phyloP scores from a whole-genome alignment of 1,140 invertebrate species.

The Lutraria rhynchaena region DNA sequence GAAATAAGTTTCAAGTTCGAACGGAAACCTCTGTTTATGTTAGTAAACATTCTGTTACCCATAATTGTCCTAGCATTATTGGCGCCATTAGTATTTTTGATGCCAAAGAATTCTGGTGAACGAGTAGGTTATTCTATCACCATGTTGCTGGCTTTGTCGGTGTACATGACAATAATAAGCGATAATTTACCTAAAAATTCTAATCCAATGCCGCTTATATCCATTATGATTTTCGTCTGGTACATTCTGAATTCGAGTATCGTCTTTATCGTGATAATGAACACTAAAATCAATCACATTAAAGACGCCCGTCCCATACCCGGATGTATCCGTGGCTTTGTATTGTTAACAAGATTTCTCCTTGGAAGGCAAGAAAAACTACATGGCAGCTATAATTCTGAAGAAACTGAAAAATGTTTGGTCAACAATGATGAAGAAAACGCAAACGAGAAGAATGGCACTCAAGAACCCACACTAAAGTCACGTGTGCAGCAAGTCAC shows the following conservation, averaged over 20 bases:
- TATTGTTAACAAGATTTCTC: background rate
- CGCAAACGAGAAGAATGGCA: background rate
- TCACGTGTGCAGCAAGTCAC: background rate
- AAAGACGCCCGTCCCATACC: background rate
- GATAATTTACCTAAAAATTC: conserved; percentile 31
- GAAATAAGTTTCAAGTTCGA: background rate
- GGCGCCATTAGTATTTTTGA: conserved; percentile 20
- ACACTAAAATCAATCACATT: conserved; percentile 5
- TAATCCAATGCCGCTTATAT: conserved; percentile 21
- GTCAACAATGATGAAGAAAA: background rate
- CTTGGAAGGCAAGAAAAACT: background rate
- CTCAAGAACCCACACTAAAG: background rate
- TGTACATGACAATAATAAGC: conserved; percentile 40
- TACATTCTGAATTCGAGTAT: conserved; percentile 20
- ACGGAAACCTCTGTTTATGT: conserved; percentile 17
- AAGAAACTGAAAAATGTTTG: background rate
- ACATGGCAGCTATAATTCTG: background rate
- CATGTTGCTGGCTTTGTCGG: conserved; percentile 30
- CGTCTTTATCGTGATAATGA: conserved; percentile 3
- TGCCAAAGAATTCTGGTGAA: conserved; percentile 34
- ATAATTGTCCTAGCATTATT: conserved; percentile 13
- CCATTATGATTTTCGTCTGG: conserved; percentile 32
- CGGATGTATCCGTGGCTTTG: background rate
- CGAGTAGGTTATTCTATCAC: conserved; percentile 27
- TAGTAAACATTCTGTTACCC: conserved; percentile 17